Evolutionary conservation across 2,888 invertebrate species (phyloP), one percentile per base, ranked within the genome.

Genomic region (Papilio demoleus): DNA sequence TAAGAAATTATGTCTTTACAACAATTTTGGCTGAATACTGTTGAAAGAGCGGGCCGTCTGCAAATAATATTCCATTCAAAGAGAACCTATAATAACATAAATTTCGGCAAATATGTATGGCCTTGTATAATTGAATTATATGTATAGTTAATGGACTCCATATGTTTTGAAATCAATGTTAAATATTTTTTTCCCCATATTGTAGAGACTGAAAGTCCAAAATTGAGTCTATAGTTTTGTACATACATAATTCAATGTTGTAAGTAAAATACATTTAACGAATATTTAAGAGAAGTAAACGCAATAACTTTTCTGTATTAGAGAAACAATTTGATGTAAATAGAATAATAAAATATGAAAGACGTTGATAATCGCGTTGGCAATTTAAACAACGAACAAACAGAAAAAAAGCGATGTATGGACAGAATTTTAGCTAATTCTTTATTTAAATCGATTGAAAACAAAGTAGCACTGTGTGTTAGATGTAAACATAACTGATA

Each of bases 151-250:
- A 81, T n/a, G 77, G 76, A 77, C 77, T 82, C 78, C 75, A 80
- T 85, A 85, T 81, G 78, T 86, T 87, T 84, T 77, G 75, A 77
- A 81, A 82, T 79, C 62, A 84, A 77, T 87, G 85, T 87, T 86
- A 82, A 79, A 83, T 85, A 84, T 80, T 85, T 81, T 79, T 83
- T n/a, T n/a, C n/a, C 79, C 82, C 80, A 86, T 84, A 88, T 84
- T 86, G 85, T 91, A 90, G 90, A 92, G 92, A 92, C 91, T 92
- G 91, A 91, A 91, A 92, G 91, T 92, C 91, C 90, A 88, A 88
- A 90, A 88, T 90, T 88, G 90, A 92, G 90, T 91, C 90, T 92
- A 90, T 90, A 90, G 88, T 91, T 90, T 91, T 92, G 92, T 92
- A 92, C 85, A 92, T 81, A 82, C 70, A 73, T 88, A 88, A 79